Evolutionary conservation across 2,113 vertebrate genomes (phyloP), one percentile per base, ranked within the genome.

Genomic region (Pionites leucogaster): DNA sequence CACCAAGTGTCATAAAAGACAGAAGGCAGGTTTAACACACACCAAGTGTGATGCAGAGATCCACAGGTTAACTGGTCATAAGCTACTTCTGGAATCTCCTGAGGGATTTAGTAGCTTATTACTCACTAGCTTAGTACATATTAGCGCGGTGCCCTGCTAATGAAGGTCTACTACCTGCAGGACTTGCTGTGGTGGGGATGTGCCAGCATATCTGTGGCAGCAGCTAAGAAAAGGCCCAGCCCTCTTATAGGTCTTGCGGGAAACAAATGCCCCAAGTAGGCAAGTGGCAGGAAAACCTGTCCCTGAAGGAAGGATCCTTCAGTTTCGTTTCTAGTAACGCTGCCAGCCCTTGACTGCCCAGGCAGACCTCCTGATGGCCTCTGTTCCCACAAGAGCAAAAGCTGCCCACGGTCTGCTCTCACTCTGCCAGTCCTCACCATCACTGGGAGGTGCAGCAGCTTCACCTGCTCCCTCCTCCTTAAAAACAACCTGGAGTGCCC

Each of bases 181-280:
- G 65, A 55, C 47, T 50, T 41, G 42, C 62, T 87, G 42, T 31
- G 55, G 17, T n/a, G 29, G 24, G 78, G 18, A 57, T 24, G 20
- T 0, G 0, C 9, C 35, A 37, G 33, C 20, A 13, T 2, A 72
- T 23, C 82, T 9, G 1, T 0, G 0, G 13, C 7, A 4, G 39
- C 52, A 80, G 75, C 59, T 25, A n/a, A 7, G 0, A 22, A 9
- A 86, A 52, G 3, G 20, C 11, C 14, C 49, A 63, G 49, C 13
- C 42, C 8, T 53, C 39, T 25, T 41, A 28, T 16, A 67, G 31
- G 10, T 70, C 28, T 78, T 31, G 31, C 0, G 3, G 22, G 24
- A 64, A 95, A 62, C 23, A 60, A 65, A 14, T 6, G 9, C 17
- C 17, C 31, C 15, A 17, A 20, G 27, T 15, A 69, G 75, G 22